Evolutionary conservation across 2,797 vertebrate species (phyloP).

Genomic region (Hydrophis major): DNA sequence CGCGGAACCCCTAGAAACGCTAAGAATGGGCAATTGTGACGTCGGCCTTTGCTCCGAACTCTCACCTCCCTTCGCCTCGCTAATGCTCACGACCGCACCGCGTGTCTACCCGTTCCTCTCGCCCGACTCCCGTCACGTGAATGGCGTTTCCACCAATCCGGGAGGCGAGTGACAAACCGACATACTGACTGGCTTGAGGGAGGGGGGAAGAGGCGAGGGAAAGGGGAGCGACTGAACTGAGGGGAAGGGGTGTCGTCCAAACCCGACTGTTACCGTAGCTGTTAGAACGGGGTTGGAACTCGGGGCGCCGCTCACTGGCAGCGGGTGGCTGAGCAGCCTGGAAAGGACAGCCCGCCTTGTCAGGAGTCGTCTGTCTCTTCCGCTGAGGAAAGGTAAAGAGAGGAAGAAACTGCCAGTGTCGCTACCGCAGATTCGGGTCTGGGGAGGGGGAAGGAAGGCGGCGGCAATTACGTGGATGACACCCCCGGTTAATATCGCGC

Average conservation of each 20-base stretch:
- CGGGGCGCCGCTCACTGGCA: not conserved
- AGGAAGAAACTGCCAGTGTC: not conserved
- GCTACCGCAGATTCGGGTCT: not conserved
- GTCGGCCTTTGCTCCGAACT: too few species aligned
- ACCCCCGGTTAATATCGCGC: not conserved
- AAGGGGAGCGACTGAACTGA: conserved; percentile 58
- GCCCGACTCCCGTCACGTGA: conserved; percentile 56
- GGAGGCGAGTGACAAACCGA: not conserved
- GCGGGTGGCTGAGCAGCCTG: conserved; percentile 6
- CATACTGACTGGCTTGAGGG: conserved; percentile 25
- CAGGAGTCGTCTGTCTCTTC: conserved; percentile 31
- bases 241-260: conserved; percentile 58
- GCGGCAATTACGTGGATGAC: not conserved
- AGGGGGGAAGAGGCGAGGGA: conserved; percentile 52
- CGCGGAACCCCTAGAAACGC: conserved; percentile 44
- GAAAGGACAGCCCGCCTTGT: not conserved
- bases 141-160: conserved; percentile 53
- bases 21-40: conserved; percentile 25
- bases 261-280: conserved; percentile 33
- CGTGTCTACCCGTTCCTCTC: conserved; percentile 13
- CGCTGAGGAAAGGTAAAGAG: conserved; percentile 46
- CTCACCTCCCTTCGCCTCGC: not conserved
- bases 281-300: conserved; percentile 32
- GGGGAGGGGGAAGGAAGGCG: not conserved
- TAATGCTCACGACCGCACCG: conserved; percentile 18